phyloP scores from a whole-genome alignment of 2,888 invertebrate genomes.

The Drosophila diplacantha region DNA sequence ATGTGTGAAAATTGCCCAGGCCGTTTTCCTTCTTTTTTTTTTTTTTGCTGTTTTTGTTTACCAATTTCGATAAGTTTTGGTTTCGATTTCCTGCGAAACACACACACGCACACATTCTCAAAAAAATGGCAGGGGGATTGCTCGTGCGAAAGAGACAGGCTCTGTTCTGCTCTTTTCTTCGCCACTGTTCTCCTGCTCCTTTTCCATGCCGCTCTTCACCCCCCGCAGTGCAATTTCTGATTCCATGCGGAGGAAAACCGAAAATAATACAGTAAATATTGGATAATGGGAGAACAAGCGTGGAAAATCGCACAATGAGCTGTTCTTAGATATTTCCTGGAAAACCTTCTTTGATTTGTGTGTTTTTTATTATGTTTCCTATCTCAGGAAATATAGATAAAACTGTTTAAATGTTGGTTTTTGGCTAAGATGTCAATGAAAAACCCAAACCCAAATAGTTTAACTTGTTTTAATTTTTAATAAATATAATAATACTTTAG shows the following conservation, averaged over 20 bases:
- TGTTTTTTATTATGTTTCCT: not conserved
- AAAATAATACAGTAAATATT: slow-evolving; percentile 33
- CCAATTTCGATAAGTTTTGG: slow-evolving; percentile 62
- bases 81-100: slow-evolving; percentile 63
- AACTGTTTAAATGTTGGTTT: too few species aligned
- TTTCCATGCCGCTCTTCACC: slow-evolving; percentile 38
- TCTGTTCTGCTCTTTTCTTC: slow-evolving; percentile 13
- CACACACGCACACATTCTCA: slow-evolving; percentile 6
- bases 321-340: not conserved
- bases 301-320: not conserved
- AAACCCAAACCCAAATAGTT: too few species aligned
- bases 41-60: slow-evolving; percentile 48
- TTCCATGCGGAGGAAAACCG: slow-evolving; percentile 37
- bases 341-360: not conserved
- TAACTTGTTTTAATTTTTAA: too few species aligned
- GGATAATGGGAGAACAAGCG: slow-evolving; percentile 5
- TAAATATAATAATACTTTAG: not conserved
- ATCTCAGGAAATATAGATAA: not conserved
- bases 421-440: too few species aligned
- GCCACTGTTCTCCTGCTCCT: slow-evolving; percentile 6
- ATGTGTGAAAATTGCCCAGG: slow-evolving; percentile 65
- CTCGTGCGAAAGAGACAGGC: slow-evolving; percentile 9
- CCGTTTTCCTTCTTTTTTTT: slow-evolving; percentile 38
- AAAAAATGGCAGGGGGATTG: slow-evolving; percentile 1
- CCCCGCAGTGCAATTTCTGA: slow-evolving; percentile 57